Base-by-base conservation (phyloP, 2,797 vertebrate genomes). In the Enoplosus armatus region DNA sequence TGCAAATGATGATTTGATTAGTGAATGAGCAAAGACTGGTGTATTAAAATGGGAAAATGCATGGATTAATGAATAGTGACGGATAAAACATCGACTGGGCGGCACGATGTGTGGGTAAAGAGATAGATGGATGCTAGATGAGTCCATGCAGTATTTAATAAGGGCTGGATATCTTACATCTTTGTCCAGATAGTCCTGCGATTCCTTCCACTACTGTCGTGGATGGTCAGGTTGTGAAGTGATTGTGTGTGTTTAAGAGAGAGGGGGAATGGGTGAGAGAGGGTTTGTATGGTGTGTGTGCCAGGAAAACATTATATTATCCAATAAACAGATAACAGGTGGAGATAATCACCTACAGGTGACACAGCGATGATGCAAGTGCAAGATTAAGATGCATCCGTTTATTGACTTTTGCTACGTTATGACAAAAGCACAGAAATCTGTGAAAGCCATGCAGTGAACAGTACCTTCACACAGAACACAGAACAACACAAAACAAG, bases 101-200 rank as follows among this genome's bases (percentile, higher is more conserved):
- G 43, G 29, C 7, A 62, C 4, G 11, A 18, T 65, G 18, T 48
- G 20, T 47, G 59, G 16, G 77, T 58, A 43, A 31, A 29, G 27
- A 64, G 37, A 72, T 33, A 31, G 15, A 73, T 81, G 69, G 18
- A 74, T 29, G 43, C 11, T 51, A 54, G 15, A 82, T 56, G 22
- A 76, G 50, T 26, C 4, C 2, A 48, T 26, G 18, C 9, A 26
- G 56, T 53, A 72, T 37, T 70, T 47, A 66, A 18, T 63, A 60
- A 68, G 50, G 66, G 47, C 61, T 56, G 15, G 20, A 69, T 63
- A 58, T 83, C 95, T 96, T 95, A 95, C 94, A 92, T 95, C 80
- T 94, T 95, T 50, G 90, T 94, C 93, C 94, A 95, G 88, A 94
- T 77, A 68, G 79, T 94, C 86, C 91, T 90, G 24, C 60, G 89